Conservation (phyloP, 2,888 invertebrate species). For the Ceriagrion tenellum region DNA sequence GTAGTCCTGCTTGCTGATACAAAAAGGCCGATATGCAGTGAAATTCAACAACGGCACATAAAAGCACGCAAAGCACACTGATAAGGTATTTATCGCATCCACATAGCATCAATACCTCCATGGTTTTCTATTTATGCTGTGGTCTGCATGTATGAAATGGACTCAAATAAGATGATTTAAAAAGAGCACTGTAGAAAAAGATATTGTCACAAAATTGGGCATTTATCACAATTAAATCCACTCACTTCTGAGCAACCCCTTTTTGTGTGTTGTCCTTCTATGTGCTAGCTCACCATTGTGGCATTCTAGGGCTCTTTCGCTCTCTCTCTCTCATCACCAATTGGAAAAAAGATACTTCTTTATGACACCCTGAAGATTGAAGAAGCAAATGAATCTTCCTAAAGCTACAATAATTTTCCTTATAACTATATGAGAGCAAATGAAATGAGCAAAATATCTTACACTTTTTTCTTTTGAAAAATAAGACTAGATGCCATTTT, state of each 20-base stretch:
- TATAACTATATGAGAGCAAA: slow-evolving; percentile 55
- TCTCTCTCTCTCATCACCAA: slow-evolving; percentile 61
- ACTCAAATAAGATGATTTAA: slow-evolving; percentile 64
- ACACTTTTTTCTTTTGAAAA: slow-evolving; percentile 58
- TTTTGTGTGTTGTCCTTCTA: slow-evolving; percentile 60
- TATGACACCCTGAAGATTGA: slow-evolving; percentile 40
- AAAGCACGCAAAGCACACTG: slow-evolving; percentile 61
- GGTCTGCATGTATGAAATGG: slow-evolving; percentile 62
- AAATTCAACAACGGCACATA: slow-evolving; percentile 63
- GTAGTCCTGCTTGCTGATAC: slow-evolving; percentile 55
- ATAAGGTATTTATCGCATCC: slow-evolving; percentile 58
- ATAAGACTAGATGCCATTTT: slow-evolving; percentile 66
- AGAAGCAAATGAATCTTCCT: slow-evolving; percentile 49
- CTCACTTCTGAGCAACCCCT: slow-evolving; percentile 67
- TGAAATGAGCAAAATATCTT: slow-evolving; percentile 67
- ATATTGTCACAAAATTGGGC: slow-evolving; percentile 67
- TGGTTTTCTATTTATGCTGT: slow-evolving; percentile 45
- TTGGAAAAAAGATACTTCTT: slow-evolving; percentile 44
- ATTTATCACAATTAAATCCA: slow-evolving; percentile 67
- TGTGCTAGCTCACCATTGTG: slow-evolving; percentile 59
- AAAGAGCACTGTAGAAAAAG: slow-evolving; percentile 67
- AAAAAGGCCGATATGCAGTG: slow-evolving; percentile 64
- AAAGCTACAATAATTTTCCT: slow-evolving; percentile 55
- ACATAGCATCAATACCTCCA: slow-evolving; percentile 48
- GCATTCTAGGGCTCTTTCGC: slow-evolving; percentile 44